phyloP scores from a whole-genome alignment of 2,888 invertebrate genomes.

The Strigamia maritima region DNA sequence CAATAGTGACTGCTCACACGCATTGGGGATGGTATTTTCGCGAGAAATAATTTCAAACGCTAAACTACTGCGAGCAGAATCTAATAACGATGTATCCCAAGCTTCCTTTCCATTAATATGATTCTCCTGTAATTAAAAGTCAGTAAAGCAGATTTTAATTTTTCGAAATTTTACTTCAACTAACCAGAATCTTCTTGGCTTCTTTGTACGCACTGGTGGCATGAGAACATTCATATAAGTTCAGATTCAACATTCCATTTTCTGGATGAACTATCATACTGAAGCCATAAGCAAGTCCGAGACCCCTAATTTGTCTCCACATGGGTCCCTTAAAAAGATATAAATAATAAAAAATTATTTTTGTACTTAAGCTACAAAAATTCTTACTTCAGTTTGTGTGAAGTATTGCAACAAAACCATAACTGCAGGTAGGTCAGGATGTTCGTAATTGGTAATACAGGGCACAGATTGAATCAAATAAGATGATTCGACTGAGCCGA shows the following conservation, averaged over 20 bases:
- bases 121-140: slow-evolving; percentile 56
- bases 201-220: slow-evolving; percentile 74
- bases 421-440: slow-evolving; percentile 68
- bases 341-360: not conserved
- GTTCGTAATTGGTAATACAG: slow-evolving; percentile 63
- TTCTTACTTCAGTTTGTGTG: slow-evolving; percentile 71
- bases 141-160: slow-evolving; percentile 13
- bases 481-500: slow-evolving; percentile 77
- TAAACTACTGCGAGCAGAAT: slow-evolving; percentile 80
- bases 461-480: slow-evolving; percentile 67
- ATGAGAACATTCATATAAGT: slow-evolving; percentile 73
- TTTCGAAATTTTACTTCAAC: slow-evolving; percentile 42
- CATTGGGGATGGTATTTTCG: slow-evolving; percentile 73
- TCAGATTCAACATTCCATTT: slow-evolving; percentile 69
- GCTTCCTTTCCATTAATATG: slow-evolving; percentile 60
- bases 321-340: slow-evolving; percentile 67
- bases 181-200: slow-evolving; percentile 68
- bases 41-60: slow-evolving; percentile 79
- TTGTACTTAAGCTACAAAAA: not conserved
- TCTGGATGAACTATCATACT: slow-evolving; percentile 61
- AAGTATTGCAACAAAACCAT: slow-evolving; percentile 80
- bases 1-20: slow-evolving; percentile 68
- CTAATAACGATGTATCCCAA: slow-evolving; percentile 72
- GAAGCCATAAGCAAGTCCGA: slow-evolving; percentile 77
- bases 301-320: slow-evolving; percentile 82